Conservation (phyloP, 2,888 invertebrate species). For the Cerastis rubricosa region DNA sequence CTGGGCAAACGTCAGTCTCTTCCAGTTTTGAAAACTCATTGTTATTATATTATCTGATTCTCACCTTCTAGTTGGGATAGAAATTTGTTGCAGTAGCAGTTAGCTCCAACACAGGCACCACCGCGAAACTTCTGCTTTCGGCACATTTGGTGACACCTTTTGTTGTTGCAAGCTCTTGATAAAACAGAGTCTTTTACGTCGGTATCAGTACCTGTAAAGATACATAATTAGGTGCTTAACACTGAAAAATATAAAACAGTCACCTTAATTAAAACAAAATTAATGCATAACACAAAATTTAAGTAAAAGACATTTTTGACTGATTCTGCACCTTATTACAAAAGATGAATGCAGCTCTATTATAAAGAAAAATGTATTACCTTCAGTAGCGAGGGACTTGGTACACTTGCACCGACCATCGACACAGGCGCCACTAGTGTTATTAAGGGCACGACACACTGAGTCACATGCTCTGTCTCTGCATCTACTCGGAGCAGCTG, state of each 20-base stretch:
- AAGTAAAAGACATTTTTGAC: not conserved
- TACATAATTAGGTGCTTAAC: not conserved
- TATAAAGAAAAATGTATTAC: not conserved
- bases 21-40: too few species aligned
- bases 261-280: not conserved
- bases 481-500: not conserved
- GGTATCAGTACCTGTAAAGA: too few species aligned
- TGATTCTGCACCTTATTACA: not conserved
- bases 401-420: constrained; percentile 50
- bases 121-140: constrained; percentile 41
- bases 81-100: constrained; percentile 39
- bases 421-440: constrained; percentile 29
- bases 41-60: not conserved
- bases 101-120: constrained; percentile 32
- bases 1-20: not conserved
- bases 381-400: constrained; percentile 1
- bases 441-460: constrained; percentile 9
- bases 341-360: not conserved
- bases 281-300: not conserved
- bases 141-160: constrained; percentile 29
- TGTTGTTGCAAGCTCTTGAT: constrained; percentile 33
- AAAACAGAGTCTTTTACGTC: not conserved
- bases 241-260: not conserved
- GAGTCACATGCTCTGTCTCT: constrained; percentile 16
- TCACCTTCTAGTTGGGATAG: constrained; percentile 17